Conservation (phyloP, 2,888 invertebrate genomes). For the Malachius bipustulatus region DNA sequence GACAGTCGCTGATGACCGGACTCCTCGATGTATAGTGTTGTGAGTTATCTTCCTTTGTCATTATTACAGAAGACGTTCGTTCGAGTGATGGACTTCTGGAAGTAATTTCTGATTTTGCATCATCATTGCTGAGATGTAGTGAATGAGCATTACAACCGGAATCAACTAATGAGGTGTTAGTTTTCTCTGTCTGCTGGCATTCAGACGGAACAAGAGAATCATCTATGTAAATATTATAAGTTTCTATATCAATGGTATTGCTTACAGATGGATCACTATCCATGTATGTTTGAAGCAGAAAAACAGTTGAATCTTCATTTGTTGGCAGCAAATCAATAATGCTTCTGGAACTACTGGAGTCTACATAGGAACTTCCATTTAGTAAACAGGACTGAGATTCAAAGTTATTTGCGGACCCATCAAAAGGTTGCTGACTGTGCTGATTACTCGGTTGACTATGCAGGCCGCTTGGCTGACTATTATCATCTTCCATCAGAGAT, state of each 20-base stretch:
- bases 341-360: no score
- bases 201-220: constrained; percentile 27
- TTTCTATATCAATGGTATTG: constrained; percentile 22
- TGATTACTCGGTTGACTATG: constrained; percentile 7
- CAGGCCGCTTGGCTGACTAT: constrained; percentile 5
- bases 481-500: constrained; percentile 15
- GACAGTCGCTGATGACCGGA: no score
- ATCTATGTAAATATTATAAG: constrained; percentile 30
- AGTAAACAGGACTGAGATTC: no score
- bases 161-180: constrained; percentile 6
- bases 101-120: background rate
- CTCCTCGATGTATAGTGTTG: no score
- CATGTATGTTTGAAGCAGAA: constrained; percentile 28
- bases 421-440: constrained; percentile 13
- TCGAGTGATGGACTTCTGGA: no score
- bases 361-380: no score
- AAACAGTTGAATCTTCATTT: constrained; percentile 31
- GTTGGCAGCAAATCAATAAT: constrained; percentile 27
- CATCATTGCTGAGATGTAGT: no score
- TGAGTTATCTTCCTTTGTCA: no score
- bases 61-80: no score
- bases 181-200: constrained; percentile 8
- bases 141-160: no score
- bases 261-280: background rate
- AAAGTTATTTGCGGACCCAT: no score